Base-by-base conservation (phyloP, 53 echinoderm and acorn worm genomes). In the Echinarachnius parma region DNA sequence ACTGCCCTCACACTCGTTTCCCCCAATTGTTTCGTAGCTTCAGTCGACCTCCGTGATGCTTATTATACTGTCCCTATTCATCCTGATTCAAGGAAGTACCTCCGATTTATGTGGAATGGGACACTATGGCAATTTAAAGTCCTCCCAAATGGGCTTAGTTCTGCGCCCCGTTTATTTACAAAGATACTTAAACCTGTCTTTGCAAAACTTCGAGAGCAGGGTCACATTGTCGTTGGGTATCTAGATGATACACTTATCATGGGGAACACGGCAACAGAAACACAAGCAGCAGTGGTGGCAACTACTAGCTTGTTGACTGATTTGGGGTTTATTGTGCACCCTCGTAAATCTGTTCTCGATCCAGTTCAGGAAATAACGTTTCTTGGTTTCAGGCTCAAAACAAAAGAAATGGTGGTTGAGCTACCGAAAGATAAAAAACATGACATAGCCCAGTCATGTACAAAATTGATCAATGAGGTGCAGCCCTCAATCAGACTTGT, bases 281-380 rank as follows among this genome's bases (percentile, higher is more conserved):
- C 65, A 3, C 27, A 65, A 14, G 21, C 3, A 14, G 24, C 65
- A 39, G 65, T 65, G 14, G 44, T 18, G 44, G 44, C 1, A 27
- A 21, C 44, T 35, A 57, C 13, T 19, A 42, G 20, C 11, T 3
- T 35, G 20, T 42, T 64, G 13, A 42, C 37, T 21, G 11, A 42
- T 5, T 21, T 64, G 35, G 64, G 64, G 3, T 64, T 64, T 24
- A n/a, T n/a, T n/a, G n/a, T n/a, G n/a, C n/a, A n/a, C n/a, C n/a
- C n/a, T n/a, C n/a, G n/a, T n/a, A n/a, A 39, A 39, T 7, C 39
- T 39, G 39, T 39, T 9, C 39, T 39, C 39, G 13, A 39, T 7
- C 39, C 39, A 9, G 7, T 13, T 9, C 7, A 39, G 13, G 39
- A 39, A 39, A 39, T 39, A 7, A 7, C 7, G 13, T 39, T 39